Evolutionary conservation across 2,113 vertebrate species (phyloP).

Genomic region (Phyllostomus discolor): DNA sequence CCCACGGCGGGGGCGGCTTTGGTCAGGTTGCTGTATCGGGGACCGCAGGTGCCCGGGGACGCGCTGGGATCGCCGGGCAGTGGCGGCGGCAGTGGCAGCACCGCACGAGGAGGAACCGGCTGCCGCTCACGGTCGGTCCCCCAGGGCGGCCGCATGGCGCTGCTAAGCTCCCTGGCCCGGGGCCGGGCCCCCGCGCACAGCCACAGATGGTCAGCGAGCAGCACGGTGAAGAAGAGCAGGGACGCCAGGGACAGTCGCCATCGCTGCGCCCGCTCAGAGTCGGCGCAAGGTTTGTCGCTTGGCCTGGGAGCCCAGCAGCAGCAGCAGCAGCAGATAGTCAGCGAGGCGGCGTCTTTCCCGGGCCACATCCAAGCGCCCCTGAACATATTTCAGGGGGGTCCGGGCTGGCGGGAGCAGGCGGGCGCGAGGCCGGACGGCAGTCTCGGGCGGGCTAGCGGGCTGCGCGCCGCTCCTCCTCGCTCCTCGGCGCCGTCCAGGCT

Average conservation of each 20-base stretch:
- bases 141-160: conserved; percentile 68
- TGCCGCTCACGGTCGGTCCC: conserved; percentile 60
- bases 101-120: conserved; percentile 55
- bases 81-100: conserved; percentile 51
- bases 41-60: conserved; percentile 73
- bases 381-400: conserved; percentile 84
- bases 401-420: conserved; percentile 56
- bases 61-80: conserved; percentile 39
- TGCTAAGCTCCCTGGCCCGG: conserved; percentile 79
- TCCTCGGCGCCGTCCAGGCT: conserved; percentile 69
- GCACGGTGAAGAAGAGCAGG: conserved; percentile 85
- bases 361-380: conserved; percentile 86
- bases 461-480: conserved; percentile 45
- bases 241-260: conserved; percentile 87
- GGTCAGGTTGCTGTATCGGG: conserved; percentile 79
- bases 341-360: conserved; percentile 82
- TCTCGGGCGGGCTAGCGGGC: conserved; percentile 19
- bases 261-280: conserved; percentile 86
- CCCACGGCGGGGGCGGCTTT: conserved; percentile 72
- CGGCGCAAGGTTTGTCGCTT: conserved; percentile 85
- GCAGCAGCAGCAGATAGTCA: conserved; percentile 81
- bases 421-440: conserved; percentile 66
- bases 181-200: conserved; percentile 83
- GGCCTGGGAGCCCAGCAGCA: conserved; percentile 73
- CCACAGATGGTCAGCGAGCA: conserved; percentile 86